Evolutionary conservation across 2,888 invertebrate species (phyloP).

Genomic region (Lasiommata megera): DNA sequence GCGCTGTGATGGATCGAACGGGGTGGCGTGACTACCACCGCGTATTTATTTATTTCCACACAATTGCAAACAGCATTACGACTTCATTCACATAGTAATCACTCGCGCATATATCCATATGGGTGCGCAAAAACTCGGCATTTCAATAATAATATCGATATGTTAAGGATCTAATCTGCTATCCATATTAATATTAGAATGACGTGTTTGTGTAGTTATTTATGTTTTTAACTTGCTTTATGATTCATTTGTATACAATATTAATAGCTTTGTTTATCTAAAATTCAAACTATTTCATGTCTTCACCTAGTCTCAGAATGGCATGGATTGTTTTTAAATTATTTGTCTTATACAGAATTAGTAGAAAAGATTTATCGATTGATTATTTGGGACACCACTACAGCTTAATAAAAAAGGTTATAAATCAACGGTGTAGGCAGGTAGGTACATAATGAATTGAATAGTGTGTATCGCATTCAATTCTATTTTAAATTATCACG

Average conservation of each 20-base stretch:
- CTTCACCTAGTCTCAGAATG: no score
- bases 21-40: conserved; percentile 40
- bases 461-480: not conserved
- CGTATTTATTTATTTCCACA: conserved; percentile 38
- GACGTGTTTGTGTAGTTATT: not conserved
- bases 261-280: no score
- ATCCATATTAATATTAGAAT: not conserved
- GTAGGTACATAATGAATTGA: not conserved
- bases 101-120: not conserved
- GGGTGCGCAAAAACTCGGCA: no score
- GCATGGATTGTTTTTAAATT: no score
- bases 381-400: no score
- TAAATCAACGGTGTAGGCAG: not conserved
- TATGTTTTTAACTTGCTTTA: not conserved
- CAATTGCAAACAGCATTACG: conserved; percentile 22
- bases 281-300: no score
- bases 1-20: conserved; percentile 43
- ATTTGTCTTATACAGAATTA: no score
- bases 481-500: not conserved
- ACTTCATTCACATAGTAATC: conserved; percentile 15
- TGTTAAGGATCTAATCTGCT: not conserved
- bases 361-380: no score
- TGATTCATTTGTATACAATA: no score
- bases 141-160: no score
- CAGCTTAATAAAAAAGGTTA: not conserved